These are phyloP conservation scores for Rhadina sibilatrix DNA, from an alignment of 2,113 vertebrate genomes.

Conservation along the genomic window DNA sequence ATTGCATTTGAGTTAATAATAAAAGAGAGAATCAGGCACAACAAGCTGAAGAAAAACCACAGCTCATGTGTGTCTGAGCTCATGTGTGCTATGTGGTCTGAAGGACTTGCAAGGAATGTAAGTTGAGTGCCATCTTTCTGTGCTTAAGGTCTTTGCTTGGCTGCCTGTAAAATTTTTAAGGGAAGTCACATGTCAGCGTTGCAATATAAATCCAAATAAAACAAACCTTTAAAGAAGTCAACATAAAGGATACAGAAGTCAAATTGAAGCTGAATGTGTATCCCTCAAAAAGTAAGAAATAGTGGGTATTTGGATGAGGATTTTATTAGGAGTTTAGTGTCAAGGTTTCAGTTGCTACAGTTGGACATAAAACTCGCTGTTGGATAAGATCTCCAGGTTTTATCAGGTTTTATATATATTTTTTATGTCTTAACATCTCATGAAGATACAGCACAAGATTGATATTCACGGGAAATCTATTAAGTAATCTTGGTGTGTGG, in stretches of 20 bases:
- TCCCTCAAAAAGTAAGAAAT: neutral
- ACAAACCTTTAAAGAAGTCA: neutral
- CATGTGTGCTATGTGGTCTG: neutral
- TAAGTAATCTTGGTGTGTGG: neutral
- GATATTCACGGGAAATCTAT: neutral
- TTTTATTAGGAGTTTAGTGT: neutral
- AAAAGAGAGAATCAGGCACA: neutral
- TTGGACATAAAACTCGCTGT: neutral
- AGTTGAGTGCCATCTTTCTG: neutral
- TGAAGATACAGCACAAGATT: neutral
- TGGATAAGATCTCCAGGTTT: neutral
- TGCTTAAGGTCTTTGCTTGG: neutral
- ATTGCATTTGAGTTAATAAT: neutral
- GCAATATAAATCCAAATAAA: constrained; percentile 26
- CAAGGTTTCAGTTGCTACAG: neutral
- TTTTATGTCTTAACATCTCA: neutral
- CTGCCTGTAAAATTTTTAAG: constrained; percentile 5
- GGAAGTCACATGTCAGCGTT: constrained; percentile 1
- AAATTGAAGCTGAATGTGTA: neutral
- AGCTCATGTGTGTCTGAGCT: neutral
- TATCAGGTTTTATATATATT: neutral
- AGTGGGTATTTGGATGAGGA: neutral
- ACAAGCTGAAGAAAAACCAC: neutral
- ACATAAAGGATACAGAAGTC: neutral
- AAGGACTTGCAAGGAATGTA: constrained; percentile 11